Percentiles rank a stretch among this genome's conserved stretches.
phyloP scores from a whole-genome alignment of 2,888 invertebrate genomes.

The Halictus ligatus region DNA sequence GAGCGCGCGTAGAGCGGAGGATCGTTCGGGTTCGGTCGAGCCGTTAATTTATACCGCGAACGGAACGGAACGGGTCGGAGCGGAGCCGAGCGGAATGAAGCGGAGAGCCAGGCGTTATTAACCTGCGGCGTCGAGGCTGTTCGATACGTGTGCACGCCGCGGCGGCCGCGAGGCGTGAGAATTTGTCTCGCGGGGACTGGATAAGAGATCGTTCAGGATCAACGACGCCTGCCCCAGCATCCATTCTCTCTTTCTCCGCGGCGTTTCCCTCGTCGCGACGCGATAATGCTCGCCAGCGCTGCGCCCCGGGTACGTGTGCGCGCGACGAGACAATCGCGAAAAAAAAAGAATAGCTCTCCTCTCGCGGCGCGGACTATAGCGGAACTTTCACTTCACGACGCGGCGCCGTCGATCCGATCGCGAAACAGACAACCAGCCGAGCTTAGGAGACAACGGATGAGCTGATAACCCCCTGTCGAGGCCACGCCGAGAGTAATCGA shows the following conservation, averaged over 20 bases:
- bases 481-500: constrained; percentile 19
- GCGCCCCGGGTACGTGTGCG: constrained; percentile 16
- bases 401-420: constrained; percentile 57
- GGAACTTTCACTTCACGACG: constrained; percentile 72
- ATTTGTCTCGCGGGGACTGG: constrained; percentile 69
- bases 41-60: constrained; percentile 65
- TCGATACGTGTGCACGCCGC: constrained; percentile 24
- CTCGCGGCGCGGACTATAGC: constrained; percentile 10
- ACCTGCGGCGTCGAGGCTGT: constrained; percentile 39
- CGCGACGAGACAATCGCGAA: constrained; percentile 70
- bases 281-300: constrained; percentile 50
- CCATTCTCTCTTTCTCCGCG: constrained; percentile 50
- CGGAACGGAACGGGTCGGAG: constrained; percentile 12
- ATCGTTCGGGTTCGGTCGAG: constrained; percentile 56
- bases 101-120: constrained; percentile 59
- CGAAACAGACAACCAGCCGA: constrained; percentile 64
- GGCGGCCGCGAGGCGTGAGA: constrained; percentile 70
- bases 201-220: constrained; percentile 67
- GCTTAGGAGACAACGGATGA: constrained; percentile 60
- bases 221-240: constrained; percentile 57
- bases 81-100: not conserved
- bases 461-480: constrained; percentile 64
- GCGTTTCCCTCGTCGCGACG: constrained; percentile 52
- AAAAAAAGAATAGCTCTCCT: constrained; percentile 60
- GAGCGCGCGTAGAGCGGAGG: constrained; percentile 34